phyloP scores from a whole-genome alignment of 2,113 vertebrate species.

The Spermophilus dauricus region DNA sequence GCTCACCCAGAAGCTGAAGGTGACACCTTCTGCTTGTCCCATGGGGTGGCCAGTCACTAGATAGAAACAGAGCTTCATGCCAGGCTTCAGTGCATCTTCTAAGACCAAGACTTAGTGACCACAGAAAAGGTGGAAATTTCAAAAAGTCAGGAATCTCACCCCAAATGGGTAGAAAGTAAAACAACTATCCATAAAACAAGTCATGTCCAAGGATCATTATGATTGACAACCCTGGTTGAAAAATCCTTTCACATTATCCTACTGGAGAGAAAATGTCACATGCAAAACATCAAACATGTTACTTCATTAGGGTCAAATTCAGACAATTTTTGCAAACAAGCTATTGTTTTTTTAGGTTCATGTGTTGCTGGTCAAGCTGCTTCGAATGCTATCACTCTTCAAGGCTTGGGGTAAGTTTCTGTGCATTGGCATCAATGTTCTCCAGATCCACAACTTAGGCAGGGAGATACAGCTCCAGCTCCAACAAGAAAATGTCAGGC shows the following conservation, averaged over 20 bases:
- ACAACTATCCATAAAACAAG: not conserved
- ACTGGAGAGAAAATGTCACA: not conserved
- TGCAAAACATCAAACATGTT: no score
- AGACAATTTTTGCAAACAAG: not conserved
- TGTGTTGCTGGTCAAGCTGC: constrained; percentile 90
- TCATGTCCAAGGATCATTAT: not conserved
- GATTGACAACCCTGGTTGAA: not conserved
- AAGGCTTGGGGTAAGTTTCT: constrained; percentile 92
- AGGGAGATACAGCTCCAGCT: no score
- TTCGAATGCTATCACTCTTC: constrained; percentile 89
- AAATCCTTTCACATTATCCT: not conserved
- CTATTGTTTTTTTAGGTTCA: constrained; percentile 87
- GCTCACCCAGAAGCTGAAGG: not conserved
- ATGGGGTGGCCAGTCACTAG: not conserved
- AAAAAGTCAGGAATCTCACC: not conserved
- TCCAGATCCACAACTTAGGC: no score
- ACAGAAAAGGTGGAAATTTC: not conserved
- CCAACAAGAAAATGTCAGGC: no score
- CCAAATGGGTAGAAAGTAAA: not conserved
- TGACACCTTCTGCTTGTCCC: not conserved
- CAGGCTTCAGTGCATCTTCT: not conserved
- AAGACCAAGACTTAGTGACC: not conserved
- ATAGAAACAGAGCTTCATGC: not conserved
- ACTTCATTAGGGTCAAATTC: not conserved
- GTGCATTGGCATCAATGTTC: not conserved